Conservation (phyloP, 2,113 vertebrate genomes). For the Eleginops maclovinus region DNA sequence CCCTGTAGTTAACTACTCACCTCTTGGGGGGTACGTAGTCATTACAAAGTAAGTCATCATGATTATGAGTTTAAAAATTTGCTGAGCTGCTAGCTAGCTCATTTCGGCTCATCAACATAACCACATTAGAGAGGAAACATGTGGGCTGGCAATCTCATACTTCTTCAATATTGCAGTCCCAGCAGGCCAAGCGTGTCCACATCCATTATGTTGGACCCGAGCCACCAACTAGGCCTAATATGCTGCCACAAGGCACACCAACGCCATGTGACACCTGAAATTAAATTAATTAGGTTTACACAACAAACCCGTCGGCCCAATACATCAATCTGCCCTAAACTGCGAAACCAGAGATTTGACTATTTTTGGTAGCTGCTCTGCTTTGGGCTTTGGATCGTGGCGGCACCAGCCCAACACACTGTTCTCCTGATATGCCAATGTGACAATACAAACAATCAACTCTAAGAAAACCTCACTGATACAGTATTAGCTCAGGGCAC, state of each 20-base stretch:
- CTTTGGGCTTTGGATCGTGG: conserved; percentile 13
- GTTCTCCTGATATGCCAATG: conserved; percentile 19
- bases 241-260: conserved; percentile 63
- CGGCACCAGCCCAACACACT: conserved; percentile 5
- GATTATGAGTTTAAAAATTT: conserved; percentile 83
- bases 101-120: conserved; percentile 83
- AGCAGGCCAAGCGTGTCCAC: conserved; percentile 76
- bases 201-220: conserved; percentile 75
- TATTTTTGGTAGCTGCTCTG: conserved; percentile 20
- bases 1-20: conserved; percentile 68
- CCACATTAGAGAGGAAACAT: conserved; percentile 78
- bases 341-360: conserved; percentile 44
- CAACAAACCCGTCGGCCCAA: conserved; percentile 61
- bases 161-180: conserved; percentile 77
- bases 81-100: conserved; percentile 77
- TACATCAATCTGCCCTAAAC: conserved; percentile 68
- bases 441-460: conserved; percentile 61
- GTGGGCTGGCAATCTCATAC: conserved; percentile 79
- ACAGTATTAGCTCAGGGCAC: conserved; percentile 58
- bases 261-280: conserved; percentile 69
- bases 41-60: conserved; percentile 82
- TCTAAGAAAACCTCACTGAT: conserved; percentile 53
- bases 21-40: conserved; percentile 70
- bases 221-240: conserved; percentile 72
- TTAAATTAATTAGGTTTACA: conserved; percentile 75